phyloP scores from a whole-genome alignment of 2,113 vertebrate species.

The Pleuronectes platessa region DNA sequence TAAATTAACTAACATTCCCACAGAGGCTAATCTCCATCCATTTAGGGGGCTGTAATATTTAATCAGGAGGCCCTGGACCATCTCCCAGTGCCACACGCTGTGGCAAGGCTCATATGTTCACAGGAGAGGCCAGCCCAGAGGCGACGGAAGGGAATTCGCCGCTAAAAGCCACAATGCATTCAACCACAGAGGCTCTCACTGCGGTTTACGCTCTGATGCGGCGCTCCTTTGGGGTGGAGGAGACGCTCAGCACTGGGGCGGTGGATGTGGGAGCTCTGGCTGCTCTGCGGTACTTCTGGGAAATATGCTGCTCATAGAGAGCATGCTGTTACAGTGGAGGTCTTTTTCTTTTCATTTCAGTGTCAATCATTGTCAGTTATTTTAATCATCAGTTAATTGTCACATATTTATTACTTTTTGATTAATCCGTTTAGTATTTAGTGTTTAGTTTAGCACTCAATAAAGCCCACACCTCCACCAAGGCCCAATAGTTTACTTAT shows the following conservation, averaged over 20 bases:
- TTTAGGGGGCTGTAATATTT: conserved; percentile 83
- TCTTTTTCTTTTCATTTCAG: no score
- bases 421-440: no score
- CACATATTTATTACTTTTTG: no score
- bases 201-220: neutral
- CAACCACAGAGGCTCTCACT: conserved; percentile 49
- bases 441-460: no score
- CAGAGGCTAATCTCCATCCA: conserved; percentile 82
- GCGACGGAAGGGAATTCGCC: conserved; percentile 66
- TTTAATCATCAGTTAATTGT: no score
- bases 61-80: conserved; percentile 75
- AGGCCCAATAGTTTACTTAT: no score
- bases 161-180: conserved; percentile 75
- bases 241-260: neutral
- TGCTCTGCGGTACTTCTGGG: neutral
- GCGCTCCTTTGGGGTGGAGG: conserved; percentile 2
- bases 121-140: conserved; percentile 73
- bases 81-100: conserved; percentile 64
- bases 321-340: neutral
- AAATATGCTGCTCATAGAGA: neutral
- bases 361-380: no score
- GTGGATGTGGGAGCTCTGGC: neutral
- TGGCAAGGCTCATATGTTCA: conserved; percentile 76
- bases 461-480: no score
- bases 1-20: conserved; percentile 81